Percentiles rank a stretch among this genome's conserved stretches.
Evolutionary conservation across 2,888 invertebrate genomes (phyloP).

Genomic region (Rambutsinella grinnellia): DNA sequence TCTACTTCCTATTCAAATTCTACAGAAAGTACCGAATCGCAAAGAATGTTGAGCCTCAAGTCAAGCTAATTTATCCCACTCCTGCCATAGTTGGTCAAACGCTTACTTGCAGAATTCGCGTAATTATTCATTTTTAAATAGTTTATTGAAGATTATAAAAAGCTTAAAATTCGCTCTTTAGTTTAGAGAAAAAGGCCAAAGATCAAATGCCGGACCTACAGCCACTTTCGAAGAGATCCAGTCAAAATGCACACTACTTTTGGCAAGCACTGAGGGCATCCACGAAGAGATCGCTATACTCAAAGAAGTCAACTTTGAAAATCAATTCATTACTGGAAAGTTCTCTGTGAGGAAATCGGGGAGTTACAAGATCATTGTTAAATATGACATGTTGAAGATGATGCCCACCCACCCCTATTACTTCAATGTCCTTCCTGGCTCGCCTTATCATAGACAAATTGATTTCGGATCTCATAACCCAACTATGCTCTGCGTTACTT

Average conservation of each 20-base stretch:
- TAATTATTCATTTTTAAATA: not conserved
- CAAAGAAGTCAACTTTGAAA: not conserved
- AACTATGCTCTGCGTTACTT: slow-evolving; percentile 6
- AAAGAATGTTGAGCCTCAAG: not conserved
- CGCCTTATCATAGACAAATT: slow-evolving; percentile 6
- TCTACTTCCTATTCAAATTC: no score
- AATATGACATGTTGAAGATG: not conserved
- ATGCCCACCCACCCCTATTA: not conserved
- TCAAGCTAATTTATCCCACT: not conserved
- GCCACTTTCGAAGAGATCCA: slow-evolving; percentile 8
- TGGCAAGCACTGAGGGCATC: not conserved
- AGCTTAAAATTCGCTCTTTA: not conserved
- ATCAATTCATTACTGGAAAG: slow-evolving; percentile 3
- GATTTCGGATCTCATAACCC: slow-evolving; percentile 34
- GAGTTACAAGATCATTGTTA: slow-evolving; percentile 4
- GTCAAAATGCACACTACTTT: slow-evolving; percentile 4
- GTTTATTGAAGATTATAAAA: not conserved
- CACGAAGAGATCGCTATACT: slow-evolving; percentile 1
- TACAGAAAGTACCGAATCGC: no score
- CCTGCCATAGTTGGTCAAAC: slow-evolving; percentile 31
- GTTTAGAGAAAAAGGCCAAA: slow-evolving; percentile 17
- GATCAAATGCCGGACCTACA: not conserved
- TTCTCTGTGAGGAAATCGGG: slow-evolving; percentile 27
- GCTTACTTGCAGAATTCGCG: slow-evolving; percentile 8
- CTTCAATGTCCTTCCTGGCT: slow-evolving; percentile 10